Evolutionary conservation across 2,797 vertebrate species (phyloP), one percentile per base, ranked within the genome.

Genomic region (Rachycentron canadum): DNA sequence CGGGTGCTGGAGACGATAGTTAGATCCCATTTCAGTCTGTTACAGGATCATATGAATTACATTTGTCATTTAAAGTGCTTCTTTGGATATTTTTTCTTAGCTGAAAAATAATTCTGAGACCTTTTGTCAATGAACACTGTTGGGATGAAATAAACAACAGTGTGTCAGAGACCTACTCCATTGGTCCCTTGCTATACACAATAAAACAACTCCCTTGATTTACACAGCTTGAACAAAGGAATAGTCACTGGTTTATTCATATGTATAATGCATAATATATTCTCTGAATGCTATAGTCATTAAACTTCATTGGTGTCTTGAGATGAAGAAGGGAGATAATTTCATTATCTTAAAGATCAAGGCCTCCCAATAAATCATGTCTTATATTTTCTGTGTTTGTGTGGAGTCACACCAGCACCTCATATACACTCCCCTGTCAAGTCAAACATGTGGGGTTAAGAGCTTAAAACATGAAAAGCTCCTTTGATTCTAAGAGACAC

Each of bases 31-130:
- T 66, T 77, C 32, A 62, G 19, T 21, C 38, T 30, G 32, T 21
- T 17, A 11, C 5, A 53, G 13, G 40, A 32, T 73, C 14, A 65
- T 60, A 28, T 71, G 56, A 71, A 76, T 73, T 73, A 56, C 60
- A 79, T 73, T 77, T 71, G 50, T 85, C 81, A 81, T 85, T 77
- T 69, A 57, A 73, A 82, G 28, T 40, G 60, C 55, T 25, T 84
- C 23, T 49, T 45, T 1, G 12, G 32, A 55, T 70, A 32, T 25
- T 62, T 59, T n/a, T 19, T 60, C 43, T 50, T 77, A 36, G 28
- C 53, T 61, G 43, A 78, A 78, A 47, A 41, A 82, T 79, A 65
- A 79, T 69, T 57, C 61, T 26, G 25, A 76, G 62, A 81, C 58
- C 25, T 60, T 73, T 81, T 65, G 21, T 57, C 76, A 78, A 65